Evolutionary conservation across 2,113 vertebrate species (phyloP).

Genomic region (Dryoscopus gambensis): DNA sequence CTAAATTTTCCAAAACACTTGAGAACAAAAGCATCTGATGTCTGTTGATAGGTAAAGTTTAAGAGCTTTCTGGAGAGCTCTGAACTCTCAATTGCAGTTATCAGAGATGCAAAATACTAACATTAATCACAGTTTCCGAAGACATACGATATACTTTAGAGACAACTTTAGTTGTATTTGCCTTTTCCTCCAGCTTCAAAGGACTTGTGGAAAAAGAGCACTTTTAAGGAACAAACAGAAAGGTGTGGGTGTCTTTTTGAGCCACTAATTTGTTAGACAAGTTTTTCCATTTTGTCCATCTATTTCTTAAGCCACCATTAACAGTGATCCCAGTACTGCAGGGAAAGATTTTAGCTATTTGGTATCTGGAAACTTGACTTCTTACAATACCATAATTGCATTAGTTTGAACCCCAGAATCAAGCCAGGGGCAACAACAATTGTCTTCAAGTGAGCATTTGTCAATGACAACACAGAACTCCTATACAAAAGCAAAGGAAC

Average conservation of each 20-base stretch:
- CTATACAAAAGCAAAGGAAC: not conserved
- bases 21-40: not conserved
- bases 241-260: not conserved
- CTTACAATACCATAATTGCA: not conserved
- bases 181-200: not conserved
- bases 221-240: not conserved
- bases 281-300: not conserved
- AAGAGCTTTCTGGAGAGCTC: not conserved
- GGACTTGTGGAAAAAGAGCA: not conserved
- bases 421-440: not conserved
- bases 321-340: not conserved
- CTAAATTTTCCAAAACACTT: not conserved
- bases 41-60: not conserved
- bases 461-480: not conserved
- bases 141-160: not conserved
- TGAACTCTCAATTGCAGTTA: not conserved
- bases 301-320: not conserved
- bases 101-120: not conserved
- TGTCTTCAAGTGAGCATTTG: not conserved
- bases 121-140: not conserved
- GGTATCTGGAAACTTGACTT: not conserved
- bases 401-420: not conserved
- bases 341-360: not conserved
- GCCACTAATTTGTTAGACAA: not conserved
- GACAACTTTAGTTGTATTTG: not conserved